These are phyloP conservation scores for Rhagoletis zephyria DNA, from an alignment of 1,140 invertebrate species.

Conservation along the genomic window DNA sequence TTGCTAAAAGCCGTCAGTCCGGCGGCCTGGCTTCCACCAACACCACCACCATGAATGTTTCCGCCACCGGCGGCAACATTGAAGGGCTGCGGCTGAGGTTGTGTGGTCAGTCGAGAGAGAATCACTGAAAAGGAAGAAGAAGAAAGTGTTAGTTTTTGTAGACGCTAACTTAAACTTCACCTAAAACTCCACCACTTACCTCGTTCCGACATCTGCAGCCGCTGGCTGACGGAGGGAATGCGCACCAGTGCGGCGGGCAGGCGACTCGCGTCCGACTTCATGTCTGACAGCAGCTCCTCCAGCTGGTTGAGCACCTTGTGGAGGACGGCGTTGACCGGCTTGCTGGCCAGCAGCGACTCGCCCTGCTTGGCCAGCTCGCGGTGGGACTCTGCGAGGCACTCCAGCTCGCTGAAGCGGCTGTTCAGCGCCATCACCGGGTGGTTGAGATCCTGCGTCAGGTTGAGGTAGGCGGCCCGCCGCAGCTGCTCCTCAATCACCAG, in stretches of 20 bases:
- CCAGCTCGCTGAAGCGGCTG: slow-evolving; percentile 93
- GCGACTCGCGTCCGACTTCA: slow-evolving; percentile 99
- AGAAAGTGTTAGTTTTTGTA: too few species aligned
- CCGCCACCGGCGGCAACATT: too few species aligned
- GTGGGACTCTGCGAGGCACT: slow-evolving; percentile 95
- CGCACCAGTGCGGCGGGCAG: slow-evolving; percentile 96
- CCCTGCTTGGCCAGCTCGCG: slow-evolving; percentile 97
- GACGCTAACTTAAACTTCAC: too few species aligned
- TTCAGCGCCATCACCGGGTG: slow-evolving; percentile 97
- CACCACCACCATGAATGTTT: too few species aligned
- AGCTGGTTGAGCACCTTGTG: slow-evolving; percentile 99
- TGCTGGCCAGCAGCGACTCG: slow-evolving; percentile 97
- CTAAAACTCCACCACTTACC: too few species aligned
- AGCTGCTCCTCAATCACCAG: slow-evolving; percentile 99
- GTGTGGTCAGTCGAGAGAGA: too few species aligned
- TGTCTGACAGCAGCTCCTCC: slow-evolving; percentile 97
- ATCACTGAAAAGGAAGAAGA: too few species aligned
- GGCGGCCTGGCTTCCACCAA: too few species aligned
- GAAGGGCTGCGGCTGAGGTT: too few species aligned
- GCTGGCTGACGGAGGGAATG: slow-evolving; percentile 96
- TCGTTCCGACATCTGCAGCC: slow-evolving; percentile 97
- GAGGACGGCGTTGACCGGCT: slow-evolving; percentile 97
- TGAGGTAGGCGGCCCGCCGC: slow-evolving; percentile 95
- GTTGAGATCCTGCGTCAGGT: slow-evolving; percentile 96
- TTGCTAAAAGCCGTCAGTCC: too few species aligned